Base-by-base conservation (phyloP, 2,797 vertebrate genomes). In the Micropoecilia bifurca region DNA sequence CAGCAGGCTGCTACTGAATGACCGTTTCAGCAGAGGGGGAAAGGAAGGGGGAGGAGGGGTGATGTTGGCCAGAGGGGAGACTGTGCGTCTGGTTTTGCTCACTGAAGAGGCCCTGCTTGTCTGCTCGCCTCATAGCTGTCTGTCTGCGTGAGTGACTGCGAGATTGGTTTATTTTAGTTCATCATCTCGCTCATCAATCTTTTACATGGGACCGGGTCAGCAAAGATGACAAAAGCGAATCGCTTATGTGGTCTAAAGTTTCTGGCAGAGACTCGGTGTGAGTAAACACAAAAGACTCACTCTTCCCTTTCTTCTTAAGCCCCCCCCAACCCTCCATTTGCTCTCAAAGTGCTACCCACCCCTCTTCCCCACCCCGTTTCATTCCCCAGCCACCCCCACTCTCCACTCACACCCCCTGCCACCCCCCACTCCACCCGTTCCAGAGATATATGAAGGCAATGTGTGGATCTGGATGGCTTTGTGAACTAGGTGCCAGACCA, bases 401-500 rank as follows among this genome's bases (percentile, higher is more conserved):
- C 90, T 71, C 82, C 76, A 39, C 88, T 83, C 88, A 69, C 85
- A 41, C 83, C 85, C 47, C 80, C 84, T 0, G 12, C 41, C 3
- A 81, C 45, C 81, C 79, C 88, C 74, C 73, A 79, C 90, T 69
- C 81, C 76, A 43, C 89, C 50, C 82, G 84, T 87, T 92, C 88
- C 89, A 90, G 90, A 93, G 93, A 95, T 94, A 93, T 93, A 96
- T 22, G 85, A 95, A 92, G 94, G 91, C 95, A 96, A 95, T 91
- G 91, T 96, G 94, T 91, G 91, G 96, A 96, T 96, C 95, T 94
- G 91, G 93, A 96, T 95, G 92, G 94, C 95, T 95, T 95, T 96
- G 95, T 96, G 96, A 97, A 96, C 96, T 96, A 94, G 91, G 95
- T 96, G 96, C 97, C 97, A 97, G 96, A 97, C 96, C 97, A 97